These are phyloP conservation scores for Carlito syrichta DNA, from an alignment of 2,113 vertebrate genomes.

Conservation along the genomic window DNA sequence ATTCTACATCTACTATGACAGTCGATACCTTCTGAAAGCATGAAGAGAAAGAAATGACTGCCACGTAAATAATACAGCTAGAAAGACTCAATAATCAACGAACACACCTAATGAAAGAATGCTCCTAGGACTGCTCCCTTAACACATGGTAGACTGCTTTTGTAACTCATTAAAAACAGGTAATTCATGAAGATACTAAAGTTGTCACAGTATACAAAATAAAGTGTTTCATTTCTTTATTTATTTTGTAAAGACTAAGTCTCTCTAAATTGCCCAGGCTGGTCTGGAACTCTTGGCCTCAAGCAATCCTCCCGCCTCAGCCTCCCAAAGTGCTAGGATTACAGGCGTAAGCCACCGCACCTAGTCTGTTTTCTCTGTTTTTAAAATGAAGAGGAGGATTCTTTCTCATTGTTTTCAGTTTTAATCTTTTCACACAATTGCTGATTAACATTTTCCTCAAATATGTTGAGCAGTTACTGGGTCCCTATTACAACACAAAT, in stretches of 20 bases:
- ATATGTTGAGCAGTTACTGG: neutral
- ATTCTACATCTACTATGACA: neutral
- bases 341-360: no score
- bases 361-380: no score
- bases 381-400: neutral
- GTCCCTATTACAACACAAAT: neutral
- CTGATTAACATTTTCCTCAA: neutral
- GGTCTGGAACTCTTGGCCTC: no score
- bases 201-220: neutral
- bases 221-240: neutral
- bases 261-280: no score
- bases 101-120: neutral
- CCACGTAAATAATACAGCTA: neutral
- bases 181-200: neutral
- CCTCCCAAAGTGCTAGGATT: no score
- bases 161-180: neutral
- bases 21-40: neutral
- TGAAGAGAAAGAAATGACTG: neutral
- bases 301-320: no score
- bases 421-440: slow-evolving; percentile 20
- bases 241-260: no score
- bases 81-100: neutral
- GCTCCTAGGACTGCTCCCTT: neutral
- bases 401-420: neutral
- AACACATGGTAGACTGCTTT: neutral